Evolutionary conservation across 2,113 vertebrate species (phyloP).

Genomic region (Diphyllodes magnificus): DNA sequence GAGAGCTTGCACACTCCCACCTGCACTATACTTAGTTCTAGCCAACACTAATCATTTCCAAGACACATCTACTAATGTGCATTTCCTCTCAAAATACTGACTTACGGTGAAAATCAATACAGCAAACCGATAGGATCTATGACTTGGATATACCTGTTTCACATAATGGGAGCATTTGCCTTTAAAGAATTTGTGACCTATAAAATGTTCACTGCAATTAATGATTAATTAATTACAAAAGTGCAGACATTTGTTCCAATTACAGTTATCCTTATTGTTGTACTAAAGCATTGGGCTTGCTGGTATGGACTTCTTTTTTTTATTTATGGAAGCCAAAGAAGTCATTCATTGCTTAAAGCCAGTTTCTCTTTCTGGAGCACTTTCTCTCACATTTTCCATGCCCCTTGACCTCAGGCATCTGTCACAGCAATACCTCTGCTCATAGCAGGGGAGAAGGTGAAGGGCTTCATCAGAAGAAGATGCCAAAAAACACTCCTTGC

Average conservation of each 20-base stretch:
- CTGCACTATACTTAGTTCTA: neutral
- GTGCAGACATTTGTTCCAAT: neutral
- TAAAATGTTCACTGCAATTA: slow-evolving; percentile 16
- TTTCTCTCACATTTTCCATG: neutral
- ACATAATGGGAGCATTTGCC: neutral
- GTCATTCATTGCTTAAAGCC: neutral
- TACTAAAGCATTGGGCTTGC: neutral
- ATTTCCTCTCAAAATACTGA: slow-evolving; percentile 36
- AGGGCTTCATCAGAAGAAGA: neutral
- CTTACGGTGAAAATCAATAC: neutral
- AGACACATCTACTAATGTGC: neutral
- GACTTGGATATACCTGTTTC: neutral
- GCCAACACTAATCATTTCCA: neutral
- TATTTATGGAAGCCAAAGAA: neutral
- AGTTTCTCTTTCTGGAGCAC: neutral
- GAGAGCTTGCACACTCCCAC: neutral
- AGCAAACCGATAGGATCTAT: neutral
- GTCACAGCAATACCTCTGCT: neutral
- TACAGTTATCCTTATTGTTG: neutral
- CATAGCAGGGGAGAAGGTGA: neutral
- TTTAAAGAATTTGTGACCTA: slow-evolving; percentile 9
- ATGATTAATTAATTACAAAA: neutral
- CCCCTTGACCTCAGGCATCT: neutral
- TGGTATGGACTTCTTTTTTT: neutral
- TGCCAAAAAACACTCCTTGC: neutral